Evolutionary conservation across 2,797 vertebrate species (phyloP), one percentile per base, ranked within the genome.

Genomic region (Oryzias sinensis): DNA sequence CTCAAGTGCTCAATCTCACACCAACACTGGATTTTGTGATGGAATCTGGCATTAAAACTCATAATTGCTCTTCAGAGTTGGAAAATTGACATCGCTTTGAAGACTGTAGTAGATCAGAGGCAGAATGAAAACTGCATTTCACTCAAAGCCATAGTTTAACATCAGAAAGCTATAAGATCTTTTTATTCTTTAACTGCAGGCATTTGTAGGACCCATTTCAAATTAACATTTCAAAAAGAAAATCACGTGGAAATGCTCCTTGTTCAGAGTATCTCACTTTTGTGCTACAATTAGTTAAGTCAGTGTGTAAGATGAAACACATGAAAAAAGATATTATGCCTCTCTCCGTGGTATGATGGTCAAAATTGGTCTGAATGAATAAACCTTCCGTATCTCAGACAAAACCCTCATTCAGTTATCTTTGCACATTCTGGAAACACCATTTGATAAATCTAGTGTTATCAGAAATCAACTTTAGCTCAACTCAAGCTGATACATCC

Each of bases 401-500:
- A 6, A 29, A 29, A 6, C 5, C 27, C 8, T 20, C 16, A 43
- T 42, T 14, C 14, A 40, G 27, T 25, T 24, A 53, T 54, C 24
- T n/a, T 5, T 56, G 52, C 16, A n/a, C 22, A 43, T 42, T 14
- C 47, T 49, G 43, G 33, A 56, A 46, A 63, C 55, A 59, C 51
- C 46, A 43, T 61, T 29, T 58, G 48, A 70, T 71, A 49, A 72
- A 67, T 14, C 25, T 45, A 58, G 66, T 42, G 51, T 47, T 13
- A 63, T 62, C 46, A 59, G 50, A 68, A 71, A 79, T 72, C 60
- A 70, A 43, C 42, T 71, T 44, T 5, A 18, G 56, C 64, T 58
- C 51, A 72, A 47, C 56, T 59, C 24, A 24, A 70, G 50, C 55
- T 48, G 17, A 65, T 61, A 62, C 68, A 70, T 74, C 73, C 62